phyloP scores from a whole-genome alignment of 2,113 vertebrate genomes.

The Rousettus leschenaultii region DNA sequence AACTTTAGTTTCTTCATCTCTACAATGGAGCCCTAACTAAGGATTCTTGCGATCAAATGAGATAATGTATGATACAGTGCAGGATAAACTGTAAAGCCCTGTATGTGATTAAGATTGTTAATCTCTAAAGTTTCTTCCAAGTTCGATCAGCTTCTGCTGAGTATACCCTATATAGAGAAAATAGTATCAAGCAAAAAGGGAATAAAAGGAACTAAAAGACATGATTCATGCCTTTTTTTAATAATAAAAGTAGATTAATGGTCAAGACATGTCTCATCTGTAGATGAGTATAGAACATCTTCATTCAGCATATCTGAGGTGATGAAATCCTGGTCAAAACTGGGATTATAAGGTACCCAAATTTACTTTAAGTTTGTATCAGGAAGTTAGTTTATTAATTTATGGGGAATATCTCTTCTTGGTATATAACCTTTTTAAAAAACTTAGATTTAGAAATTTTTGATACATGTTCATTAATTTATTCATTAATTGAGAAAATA shows the following conservation, averaged over 20 bases:
- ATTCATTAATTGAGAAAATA: conserved; percentile 22
- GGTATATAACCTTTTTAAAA: conserved; percentile 36
- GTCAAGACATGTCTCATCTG: background rate
- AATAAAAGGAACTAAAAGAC: background rate
- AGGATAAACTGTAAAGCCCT: conserved; percentile 7
- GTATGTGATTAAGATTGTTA: background rate
- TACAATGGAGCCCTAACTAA: background rate
- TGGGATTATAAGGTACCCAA: conserved; percentile 2
- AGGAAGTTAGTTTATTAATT: conserved; percentile 30
- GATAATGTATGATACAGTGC: background rate
- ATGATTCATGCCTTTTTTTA: background rate
- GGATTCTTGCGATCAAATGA: conserved; percentile 38
- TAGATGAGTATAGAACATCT: background rate
- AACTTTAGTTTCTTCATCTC: conserved; percentile 35
- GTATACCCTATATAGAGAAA: conserved; percentile 1
- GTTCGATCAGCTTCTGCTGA: background rate
- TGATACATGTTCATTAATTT: conserved; percentile 24
- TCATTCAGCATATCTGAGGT: conserved; percentile 3
- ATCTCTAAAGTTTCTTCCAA: conserved; percentile 35
- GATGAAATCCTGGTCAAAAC: conserved; percentile 23
- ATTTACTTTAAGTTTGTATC: conserved; percentile 33
- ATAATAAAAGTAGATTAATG: background rate
- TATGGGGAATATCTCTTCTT: background rate
- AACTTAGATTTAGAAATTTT: conserved; percentile 20
- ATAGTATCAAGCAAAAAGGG: conserved; percentile 31